Evolutionary conservation across 2,888 invertebrate species (phyloP).

Genomic region (Lycocerus yunnanus): DNA sequence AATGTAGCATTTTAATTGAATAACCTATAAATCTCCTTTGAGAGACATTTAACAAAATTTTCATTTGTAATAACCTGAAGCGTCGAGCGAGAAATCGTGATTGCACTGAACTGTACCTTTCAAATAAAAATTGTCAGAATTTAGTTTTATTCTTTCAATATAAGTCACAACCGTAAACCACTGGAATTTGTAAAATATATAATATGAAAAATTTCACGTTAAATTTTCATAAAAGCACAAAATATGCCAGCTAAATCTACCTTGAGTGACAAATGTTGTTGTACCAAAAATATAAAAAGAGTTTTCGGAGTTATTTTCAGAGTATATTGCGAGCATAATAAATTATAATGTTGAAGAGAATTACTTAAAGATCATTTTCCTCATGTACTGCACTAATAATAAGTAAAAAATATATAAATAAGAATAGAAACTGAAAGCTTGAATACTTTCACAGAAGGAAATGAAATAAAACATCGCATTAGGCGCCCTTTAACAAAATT

Average conservation of each 20-base stretch:
- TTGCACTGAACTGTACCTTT: neutral
- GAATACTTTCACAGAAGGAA: neutral
- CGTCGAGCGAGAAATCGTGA: neutral
- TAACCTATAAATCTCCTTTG: neutral
- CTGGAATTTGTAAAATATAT: neutral
- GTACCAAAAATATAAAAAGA: neutral
- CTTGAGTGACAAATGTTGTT: neutral
- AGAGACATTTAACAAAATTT: neutral
- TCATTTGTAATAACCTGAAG: neutral
- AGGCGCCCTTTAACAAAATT: neutral
- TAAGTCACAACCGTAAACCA: neutral
- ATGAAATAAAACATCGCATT: neutral
- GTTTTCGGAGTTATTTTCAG: neutral
- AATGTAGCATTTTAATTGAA: neutral
- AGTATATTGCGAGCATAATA: neutral
- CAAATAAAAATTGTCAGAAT: neutral
- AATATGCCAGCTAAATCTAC: neutral
- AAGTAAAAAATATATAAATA: no score
- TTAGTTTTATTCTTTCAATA: neutral
- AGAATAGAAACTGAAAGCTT: neutral
- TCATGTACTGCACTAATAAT: neutral
- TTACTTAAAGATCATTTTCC: neutral
- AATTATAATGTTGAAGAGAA: neutral
- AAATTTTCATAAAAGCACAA: neutral
- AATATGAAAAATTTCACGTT: neutral